Percentiles rank a stretch among this genome's conserved stretches.
These are phyloP conservation scores for Poliocrania exsul DNA, from an alignment of 2,797 vertebrate genomes.

Conservation along the genomic window DNA sequence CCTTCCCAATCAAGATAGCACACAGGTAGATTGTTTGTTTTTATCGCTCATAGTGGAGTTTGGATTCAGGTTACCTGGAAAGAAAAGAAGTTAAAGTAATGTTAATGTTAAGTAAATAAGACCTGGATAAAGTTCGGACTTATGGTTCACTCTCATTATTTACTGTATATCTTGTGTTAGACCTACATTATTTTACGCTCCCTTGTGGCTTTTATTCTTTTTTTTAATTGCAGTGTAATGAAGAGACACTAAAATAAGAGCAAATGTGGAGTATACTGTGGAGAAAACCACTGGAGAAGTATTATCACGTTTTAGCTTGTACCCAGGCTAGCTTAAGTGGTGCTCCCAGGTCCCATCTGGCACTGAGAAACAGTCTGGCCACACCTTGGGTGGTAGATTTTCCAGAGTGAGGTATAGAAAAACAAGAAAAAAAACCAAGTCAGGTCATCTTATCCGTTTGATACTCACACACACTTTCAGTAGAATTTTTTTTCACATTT, in stretches of 20 bases:
- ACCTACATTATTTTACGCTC: background rate
- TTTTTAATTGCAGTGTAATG: background rate
- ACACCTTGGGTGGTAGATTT: background rate
- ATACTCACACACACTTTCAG: background rate
- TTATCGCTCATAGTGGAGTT: constrained; percentile 42
- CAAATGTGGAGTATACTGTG: background rate
- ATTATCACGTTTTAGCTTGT: background rate
- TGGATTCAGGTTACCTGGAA: constrained; percentile 60
- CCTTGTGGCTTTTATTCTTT: background rate
- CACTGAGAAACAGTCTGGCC: background rate
- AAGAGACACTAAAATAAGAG: background rate
- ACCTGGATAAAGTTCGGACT: background rate
- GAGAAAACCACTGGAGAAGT: background rate
- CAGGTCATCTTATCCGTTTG: background rate
- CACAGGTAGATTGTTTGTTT: constrained; percentile 65
- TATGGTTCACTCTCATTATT: background rate
- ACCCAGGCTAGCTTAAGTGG: background rate
- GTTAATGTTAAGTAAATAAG: constrained; percentile 10
- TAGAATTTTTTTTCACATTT: background rate
- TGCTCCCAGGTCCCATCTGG: background rate
- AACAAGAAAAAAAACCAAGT: background rate
- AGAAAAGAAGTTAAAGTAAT: constrained; percentile 20
- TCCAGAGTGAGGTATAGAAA: background rate
- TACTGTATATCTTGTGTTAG: background rate
- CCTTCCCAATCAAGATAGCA: constrained; percentile 62